Conservation (phyloP, 2,113 vertebrate genomes). For the Mesitornis unicolor region DNA sequence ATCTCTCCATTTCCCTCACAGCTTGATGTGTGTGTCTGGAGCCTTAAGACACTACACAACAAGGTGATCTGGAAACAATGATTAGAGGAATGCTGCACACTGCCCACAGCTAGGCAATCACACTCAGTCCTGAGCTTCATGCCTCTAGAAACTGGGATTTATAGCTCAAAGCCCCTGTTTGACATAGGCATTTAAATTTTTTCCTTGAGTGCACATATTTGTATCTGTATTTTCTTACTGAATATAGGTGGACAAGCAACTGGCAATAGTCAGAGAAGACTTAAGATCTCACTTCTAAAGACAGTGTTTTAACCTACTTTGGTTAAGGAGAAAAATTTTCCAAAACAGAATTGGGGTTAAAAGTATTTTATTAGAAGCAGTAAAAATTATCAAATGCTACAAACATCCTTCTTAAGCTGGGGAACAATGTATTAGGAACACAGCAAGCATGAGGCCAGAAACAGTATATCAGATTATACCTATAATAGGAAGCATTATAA, state of each 20-base stretch:
- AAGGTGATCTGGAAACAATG: not conserved
- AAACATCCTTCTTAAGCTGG: not conserved
- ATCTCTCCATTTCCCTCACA: not conserved
- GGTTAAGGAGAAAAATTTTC: not conserved
- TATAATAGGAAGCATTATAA: not conserved
- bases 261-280: not conserved
- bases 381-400: not conserved
- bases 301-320: not conserved
- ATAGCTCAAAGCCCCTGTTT: not conserved
- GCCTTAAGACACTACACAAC: not conserved
- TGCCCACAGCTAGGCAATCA: not conserved
- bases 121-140: not conserved
- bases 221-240: not conserved
- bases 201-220: not conserved
- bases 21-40: fast-evolving
- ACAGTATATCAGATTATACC: not conserved
- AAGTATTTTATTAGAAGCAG: not conserved
- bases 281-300: not conserved
- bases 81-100: not conserved
- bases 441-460: not conserved
- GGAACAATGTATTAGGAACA: not conserved
- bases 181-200: not conserved
- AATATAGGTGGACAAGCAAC: not conserved
- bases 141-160: not conserved
- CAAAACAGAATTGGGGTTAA: not conserved